Evolutionary conservation across 2,113 vertebrate genomes (phyloP), one percentile per base, ranked within the genome.

Genomic region (Triplophysa rosa): DNA sequence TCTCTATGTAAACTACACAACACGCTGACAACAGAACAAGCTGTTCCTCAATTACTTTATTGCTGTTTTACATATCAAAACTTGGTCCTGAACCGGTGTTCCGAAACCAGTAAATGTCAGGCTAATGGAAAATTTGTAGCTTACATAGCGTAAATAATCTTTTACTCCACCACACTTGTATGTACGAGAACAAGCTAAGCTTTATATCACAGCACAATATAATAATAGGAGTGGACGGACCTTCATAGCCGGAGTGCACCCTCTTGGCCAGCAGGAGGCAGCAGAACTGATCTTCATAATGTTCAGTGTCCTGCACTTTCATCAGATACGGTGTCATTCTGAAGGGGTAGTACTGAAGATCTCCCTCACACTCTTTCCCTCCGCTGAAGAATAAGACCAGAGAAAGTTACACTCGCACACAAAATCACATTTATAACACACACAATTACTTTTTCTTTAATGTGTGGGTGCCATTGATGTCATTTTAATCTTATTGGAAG

Each of bases 231-330:
- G 23, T 12, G 16, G 19, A 58, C 83, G 90, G 89, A 98, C 97
- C 96, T 92, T 98, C 97, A 54, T 99, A 99, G 71, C 96, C 97
- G 0, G 97, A 99, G 91, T 96, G 97, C 71, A 98, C 95, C 78
- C 94, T 93, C 90, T 99, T 97, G 3, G 97, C 97, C 89, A 99
- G 93, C 81, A 98, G 88, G 78, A 99, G 92, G 85, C 97, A 99
- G 91, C 96, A 97, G 80, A 96, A 95, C 88, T 97, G 95, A 80
- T 94, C 93, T 63, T 94, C 94, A 0, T 91, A 82, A 11, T 92
- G 92, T 23, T 86, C 93, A 0, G 73, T 89, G 80, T 93, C 93
- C 65, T 93, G 94, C 69, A 96, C 94, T 90, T 95, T 95, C 92
- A 95, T 95, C 86, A 95, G 92, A 87, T 98, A 98, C 3, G 97